phyloP scores from a whole-genome alignment of 2,113 vertebrate genomes.

The Ageneiosus marmoratus region DNA sequence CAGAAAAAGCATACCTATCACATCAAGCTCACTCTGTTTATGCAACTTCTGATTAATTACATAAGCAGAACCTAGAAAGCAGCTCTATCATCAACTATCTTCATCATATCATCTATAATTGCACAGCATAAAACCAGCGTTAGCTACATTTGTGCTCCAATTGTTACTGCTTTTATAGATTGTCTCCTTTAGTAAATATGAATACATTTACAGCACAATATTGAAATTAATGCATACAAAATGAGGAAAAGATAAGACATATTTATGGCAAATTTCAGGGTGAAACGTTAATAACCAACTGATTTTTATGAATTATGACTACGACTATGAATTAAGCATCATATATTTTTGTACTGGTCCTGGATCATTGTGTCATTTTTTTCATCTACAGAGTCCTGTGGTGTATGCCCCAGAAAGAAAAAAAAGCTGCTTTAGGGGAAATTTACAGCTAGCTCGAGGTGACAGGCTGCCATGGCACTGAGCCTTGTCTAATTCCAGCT shows the following conservation, averaged over 20 bases:
- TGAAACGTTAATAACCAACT: background rate
- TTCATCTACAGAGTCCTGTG: background rate
- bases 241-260: background rate
- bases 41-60: background rate
- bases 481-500: conserved; percentile 54
- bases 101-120: background rate
- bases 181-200: background rate
- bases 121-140: background rate
- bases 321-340: background rate
- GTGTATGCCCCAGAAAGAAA: background rate
- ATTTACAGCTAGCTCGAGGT: conserved; percentile 57
- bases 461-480: conserved; percentile 45
- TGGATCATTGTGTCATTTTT: conserved; percentile 1
- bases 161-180: background rate
- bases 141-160: background rate
- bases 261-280: too few species aligned
- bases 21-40: background rate
- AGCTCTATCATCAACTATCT: background rate
- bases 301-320: background rate
- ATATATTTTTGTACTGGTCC: background rate
- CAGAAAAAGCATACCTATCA: background rate
- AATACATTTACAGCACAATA: background rate
- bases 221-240: background rate
- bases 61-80: background rate
- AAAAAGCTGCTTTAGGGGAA: conserved; percentile 53